These are phyloP conservation scores for Todiramphus saurophagus DNA, from an alignment of 2,113 vertebrate species.

Conservation along the genomic window DNA sequence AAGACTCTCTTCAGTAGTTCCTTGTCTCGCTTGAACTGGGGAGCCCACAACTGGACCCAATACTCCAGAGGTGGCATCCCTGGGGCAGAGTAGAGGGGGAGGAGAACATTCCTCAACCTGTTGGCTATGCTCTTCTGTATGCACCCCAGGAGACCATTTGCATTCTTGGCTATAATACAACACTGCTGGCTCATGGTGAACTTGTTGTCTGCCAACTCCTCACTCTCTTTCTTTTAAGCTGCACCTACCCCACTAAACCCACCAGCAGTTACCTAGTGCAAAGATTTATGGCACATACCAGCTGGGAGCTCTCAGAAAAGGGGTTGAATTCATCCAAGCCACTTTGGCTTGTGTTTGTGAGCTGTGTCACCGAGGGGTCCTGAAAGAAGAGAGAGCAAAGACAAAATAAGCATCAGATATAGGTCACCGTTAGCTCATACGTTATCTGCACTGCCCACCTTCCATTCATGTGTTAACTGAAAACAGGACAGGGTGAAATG, in stretches of 20 bases:
- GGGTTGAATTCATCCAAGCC: conserved; percentile 87
- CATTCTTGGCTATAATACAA: not conserved
- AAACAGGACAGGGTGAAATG: not conserved
- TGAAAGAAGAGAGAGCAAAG: conserved; percentile 45
- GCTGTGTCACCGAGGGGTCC: conserved; percentile 92
- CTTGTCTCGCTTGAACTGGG: not conserved
- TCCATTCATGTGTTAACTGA: not conserved
- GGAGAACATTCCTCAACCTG: not conserved
- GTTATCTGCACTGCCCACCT: not conserved
- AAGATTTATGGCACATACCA: conserved; percentile 60
- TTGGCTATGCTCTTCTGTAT: not conserved
- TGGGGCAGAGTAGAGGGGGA: not conserved
- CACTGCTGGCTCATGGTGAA: not conserved
- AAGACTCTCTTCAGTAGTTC: not conserved
- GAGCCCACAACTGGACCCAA: not conserved
- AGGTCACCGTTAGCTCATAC: fast-evolving
- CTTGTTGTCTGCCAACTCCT: not conserved
- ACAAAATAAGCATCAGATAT: not conserved
- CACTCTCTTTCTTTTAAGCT: not conserved
- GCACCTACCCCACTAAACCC: not conserved
- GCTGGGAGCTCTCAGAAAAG: conserved; percentile 80
- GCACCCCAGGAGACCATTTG: not conserved
- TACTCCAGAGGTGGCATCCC: not conserved
- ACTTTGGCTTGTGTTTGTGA: conserved; percentile 74
- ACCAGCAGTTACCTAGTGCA: not conserved